Conservation (phyloP, 2,797 vertebrate species). For the Ctenopoma multispine region DNA sequence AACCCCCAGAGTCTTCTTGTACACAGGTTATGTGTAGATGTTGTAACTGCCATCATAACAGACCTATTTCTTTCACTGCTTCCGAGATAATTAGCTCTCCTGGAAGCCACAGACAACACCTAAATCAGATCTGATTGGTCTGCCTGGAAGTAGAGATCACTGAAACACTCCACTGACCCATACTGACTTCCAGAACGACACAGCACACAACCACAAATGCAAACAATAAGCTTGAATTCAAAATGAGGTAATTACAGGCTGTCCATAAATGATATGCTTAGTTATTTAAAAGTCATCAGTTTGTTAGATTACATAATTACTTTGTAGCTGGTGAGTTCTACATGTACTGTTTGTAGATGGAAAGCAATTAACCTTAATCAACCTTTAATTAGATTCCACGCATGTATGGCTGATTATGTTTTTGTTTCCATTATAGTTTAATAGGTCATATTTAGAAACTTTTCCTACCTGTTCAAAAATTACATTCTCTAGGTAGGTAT, state of each 20-base stretch:
- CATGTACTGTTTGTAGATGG: not conserved
- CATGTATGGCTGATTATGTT: slow-evolving; percentile 8
- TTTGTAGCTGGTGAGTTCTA: not conserved
- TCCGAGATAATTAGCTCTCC: slow-evolving; percentile 9
- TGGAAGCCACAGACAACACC: slow-evolving; percentile 2
- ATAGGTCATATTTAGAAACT: not conserved
- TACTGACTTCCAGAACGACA: not conserved
- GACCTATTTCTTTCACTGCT: slow-evolving; percentile 1
- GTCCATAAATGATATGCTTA: not conserved
- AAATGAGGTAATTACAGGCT: not conserved
- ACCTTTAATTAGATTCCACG: slow-evolving; percentile 19
- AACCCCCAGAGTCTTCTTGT: not conserved
- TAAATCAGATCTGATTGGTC: slow-evolving; percentile 3
- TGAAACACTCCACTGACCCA: slow-evolving; percentile 2
- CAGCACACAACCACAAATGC: not conserved
- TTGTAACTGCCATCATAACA: not conserved
- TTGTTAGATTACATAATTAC: not conserved
- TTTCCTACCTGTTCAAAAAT: not conserved
- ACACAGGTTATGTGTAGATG: slow-evolving; percentile 4
- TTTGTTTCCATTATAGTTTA: not conserved
- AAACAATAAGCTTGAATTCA: slow-evolving; percentile 15
- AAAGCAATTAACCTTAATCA: not conserved
- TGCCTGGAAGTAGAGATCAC: slow-evolving; percentile 6
- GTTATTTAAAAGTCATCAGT: not conserved
- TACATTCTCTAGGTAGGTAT: not conserved